Base-by-base conservation (phyloP, 2,888 invertebrate genomes). In the Yponomeuta malinellus region DNA sequence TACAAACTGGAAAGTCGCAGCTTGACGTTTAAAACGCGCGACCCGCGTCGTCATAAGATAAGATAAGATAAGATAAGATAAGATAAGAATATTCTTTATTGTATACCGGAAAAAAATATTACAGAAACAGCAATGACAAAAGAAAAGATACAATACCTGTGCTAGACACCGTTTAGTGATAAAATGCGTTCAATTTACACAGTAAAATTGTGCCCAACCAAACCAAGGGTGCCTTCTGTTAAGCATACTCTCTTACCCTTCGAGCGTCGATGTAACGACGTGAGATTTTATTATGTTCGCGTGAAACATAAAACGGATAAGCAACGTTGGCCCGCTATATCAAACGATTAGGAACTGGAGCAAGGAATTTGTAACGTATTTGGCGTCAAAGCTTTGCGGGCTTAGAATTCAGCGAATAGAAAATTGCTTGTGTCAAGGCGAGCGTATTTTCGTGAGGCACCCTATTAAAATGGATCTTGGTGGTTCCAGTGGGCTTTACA, bases 241-340 rank as follows among this genome's bases (percentile, higher is more conserved):
- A 8, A 4, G 52, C 5, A 6, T 59, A 15, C 15, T 59, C 1
- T 15, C 15, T 59, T 8, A 59, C 15, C 2, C 52, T 15, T 15
- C 52, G 15, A 59, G 15, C 52, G 52, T 15, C 15, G 52, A 59
- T 59, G 52, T 59, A 15, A 59, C 52, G 52, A 59, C 52, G 52
- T 59, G 15, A 59, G 52, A 59, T 59, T 59, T 59, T 59, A 59
- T 59, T 59, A 59, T 59, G 52, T 59, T 59, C 52, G 52, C 52
- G 52, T 15, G 52, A 59, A 59, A 59, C 52, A 59, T 59, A 59
- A 59, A 59, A 59, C 52, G 52, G 15, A 15, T 59, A 15, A 59
- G 52, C 52, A 15, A 59, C 52, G 15, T 12, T 59, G 52, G 52
- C 52, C 15, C 15, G 52, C 12, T 59, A 59, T 59, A 59, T 59